Base-by-base conservation (phyloP, 2,113 vertebrate genomes). In the Panthera tigris region DNA sequence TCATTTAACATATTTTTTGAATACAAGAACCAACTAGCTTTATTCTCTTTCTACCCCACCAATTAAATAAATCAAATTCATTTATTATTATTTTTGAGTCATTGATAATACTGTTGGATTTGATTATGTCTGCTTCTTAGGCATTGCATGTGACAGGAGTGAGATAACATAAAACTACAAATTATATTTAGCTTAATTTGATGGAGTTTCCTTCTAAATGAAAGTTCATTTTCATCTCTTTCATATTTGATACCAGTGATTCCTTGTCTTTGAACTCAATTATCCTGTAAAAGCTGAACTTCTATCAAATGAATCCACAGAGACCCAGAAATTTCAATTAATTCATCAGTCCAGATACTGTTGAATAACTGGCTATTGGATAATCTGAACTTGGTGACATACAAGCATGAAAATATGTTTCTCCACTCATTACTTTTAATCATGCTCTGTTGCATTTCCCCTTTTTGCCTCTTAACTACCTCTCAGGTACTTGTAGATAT, bases 111-210 rank as follows among this genome's bases (percentile, higher is more conserved):
- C 52, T 90, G 25, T 87, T 95, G 39, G n/a, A 83, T 27, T 86
- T n/a, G 10, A 76, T 86, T 61, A 65, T 83, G 52, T 93, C 55
- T 93, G 41, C 50, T 89, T 4, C 15, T 92, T 87, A 86, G 73
- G 33, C 39, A 83, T 89, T 92, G 7, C 71, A 39, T 52, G 48
- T 96, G 74, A 89, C 45, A 89, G 48, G n/a, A 48, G 13, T 81
- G 80, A 95, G 36, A 69, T 68, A 61, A 92, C 95, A 86, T 41
- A 89, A 81, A 97, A 90, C 73, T 82, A 63, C 19, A 90, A 66
- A 86, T 89, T 92, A 48, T 78, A 84, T 90, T 94, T 91, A 82
- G 68, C 65, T 92, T 95, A 87, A 95, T 90, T 79, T 90, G 63
- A 87, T 85, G 10, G 57, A 68, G 29, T 94, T 93, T 97, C 48